Conservation (phyloP, 2,113 vertebrate genomes). For the Rhombomys opimus region DNA sequence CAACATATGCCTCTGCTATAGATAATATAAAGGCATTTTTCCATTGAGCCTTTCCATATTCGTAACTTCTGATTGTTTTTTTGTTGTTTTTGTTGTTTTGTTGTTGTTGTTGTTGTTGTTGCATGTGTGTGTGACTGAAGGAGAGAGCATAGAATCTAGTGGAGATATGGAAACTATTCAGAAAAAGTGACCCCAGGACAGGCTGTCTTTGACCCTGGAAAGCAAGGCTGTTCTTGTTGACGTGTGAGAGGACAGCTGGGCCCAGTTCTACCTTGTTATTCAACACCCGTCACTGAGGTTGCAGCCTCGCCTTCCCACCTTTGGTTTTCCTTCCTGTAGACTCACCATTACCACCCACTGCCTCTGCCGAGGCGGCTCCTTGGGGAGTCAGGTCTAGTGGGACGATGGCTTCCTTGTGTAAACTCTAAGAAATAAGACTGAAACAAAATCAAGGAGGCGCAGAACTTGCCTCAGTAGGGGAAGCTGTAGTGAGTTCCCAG, state of each 20-base stretch:
- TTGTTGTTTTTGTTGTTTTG: too few relatives aligned
- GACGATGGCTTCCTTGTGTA: conserved; percentile 67
- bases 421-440: conserved; percentile 63
- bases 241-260: conserved; percentile 90
- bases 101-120: not conserved
- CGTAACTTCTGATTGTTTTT: not conserved
- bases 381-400: conserved; percentile 65
- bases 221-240: conserved; percentile 86
- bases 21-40: conserved; percentile 46
- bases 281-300: conserved; percentile 79
- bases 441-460: not conserved
- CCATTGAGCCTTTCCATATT: not conserved
- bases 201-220: conserved; percentile 85
- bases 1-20: not conserved
- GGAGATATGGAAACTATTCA: conserved; percentile 83
- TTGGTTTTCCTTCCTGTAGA: conserved; percentile 86
- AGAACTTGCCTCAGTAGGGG: not conserved
- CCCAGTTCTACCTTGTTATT: conserved; percentile 88
- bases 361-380: conserved; percentile 79
- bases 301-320: conserved; percentile 84
- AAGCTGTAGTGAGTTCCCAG: accelerated
- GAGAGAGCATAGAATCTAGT: conserved; percentile 24
- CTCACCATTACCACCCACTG: conserved; percentile 84
- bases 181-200: conserved; percentile 84
- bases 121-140: conserved; percentile 7